Conservation (phyloP, 2,888 invertebrate genomes). For the Tholera decimalis region DNA sequence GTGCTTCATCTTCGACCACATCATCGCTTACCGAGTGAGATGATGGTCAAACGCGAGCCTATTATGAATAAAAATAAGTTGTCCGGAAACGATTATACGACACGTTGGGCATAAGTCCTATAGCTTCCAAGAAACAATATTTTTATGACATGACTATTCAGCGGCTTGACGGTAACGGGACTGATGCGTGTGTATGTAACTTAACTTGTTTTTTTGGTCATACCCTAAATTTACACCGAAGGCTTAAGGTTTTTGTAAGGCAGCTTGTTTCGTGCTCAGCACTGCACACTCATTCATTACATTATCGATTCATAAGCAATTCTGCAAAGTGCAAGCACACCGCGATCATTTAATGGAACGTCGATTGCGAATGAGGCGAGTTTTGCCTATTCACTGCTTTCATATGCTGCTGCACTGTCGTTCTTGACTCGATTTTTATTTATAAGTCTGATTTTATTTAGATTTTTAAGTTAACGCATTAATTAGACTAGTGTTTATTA, state of each 20-base stretch:
- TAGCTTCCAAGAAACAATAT: neutral
- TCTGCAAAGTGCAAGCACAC: conserved; percentile 7
- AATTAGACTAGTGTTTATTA: neutral
- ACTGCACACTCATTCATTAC: conserved; percentile 25
- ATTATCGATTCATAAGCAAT: conserved; percentile 7
- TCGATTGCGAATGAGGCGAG: conserved; percentile 18
- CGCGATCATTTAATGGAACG: conserved; percentile 16
- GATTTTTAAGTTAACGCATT: neutral
- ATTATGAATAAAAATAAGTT: no score
- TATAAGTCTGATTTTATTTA: neutral
- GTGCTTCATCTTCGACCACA: no score
- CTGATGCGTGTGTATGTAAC: neutral
- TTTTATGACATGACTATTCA: neutral
- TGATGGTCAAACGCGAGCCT: no score
- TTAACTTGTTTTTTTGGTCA: conserved; percentile 6
- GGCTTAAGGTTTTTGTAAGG: neutral
- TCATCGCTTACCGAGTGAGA: no score
- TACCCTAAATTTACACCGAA: conserved; percentile 17
- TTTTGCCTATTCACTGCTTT: conserved; percentile 35
- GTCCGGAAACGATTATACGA: no score
- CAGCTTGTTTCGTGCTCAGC: conserved; percentile 5
- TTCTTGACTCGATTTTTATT: neutral
- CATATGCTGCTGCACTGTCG: conserved; percentile 17
- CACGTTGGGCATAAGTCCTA: neutral
- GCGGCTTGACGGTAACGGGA: neutral